phyloP scores from a whole-genome alignment of 1,140 invertebrate species.

The Brachionus koreanus region DNA sequence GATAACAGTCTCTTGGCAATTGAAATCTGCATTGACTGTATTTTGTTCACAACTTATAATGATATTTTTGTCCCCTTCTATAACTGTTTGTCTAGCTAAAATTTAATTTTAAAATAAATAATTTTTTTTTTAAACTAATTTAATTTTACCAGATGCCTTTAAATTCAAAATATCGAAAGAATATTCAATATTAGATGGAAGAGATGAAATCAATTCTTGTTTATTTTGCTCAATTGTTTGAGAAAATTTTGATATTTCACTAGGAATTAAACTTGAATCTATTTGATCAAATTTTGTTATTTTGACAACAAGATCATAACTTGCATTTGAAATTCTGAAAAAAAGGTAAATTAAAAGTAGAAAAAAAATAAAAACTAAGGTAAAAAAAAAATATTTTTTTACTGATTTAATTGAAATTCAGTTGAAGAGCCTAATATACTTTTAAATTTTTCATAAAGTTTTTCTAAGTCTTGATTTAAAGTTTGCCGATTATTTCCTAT shows the following conservation, averaged over 20 bases:
- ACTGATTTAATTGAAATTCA: background rate
- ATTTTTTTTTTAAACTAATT: too few species aligned
- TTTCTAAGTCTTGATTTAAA: background rate
- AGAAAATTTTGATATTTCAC: background rate
- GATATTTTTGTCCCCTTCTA: background rate
- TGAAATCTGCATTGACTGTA: background rate
- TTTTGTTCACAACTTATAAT: background rate
- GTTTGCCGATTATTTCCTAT: background rate
- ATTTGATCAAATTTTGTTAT: background rate
- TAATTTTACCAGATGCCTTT: background rate
- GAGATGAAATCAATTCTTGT: background rate
- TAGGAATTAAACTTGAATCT: background rate
- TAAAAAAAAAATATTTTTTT: background rate
- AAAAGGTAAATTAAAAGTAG: too few species aligned
- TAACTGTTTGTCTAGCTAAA: background rate
- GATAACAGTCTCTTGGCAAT: background rate
- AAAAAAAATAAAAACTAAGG: background rate
- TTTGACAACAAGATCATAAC: background rate
- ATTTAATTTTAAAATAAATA: too few species aligned
- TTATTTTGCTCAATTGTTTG: background rate
- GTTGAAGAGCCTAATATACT: background rate
- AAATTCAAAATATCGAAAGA: background rate
- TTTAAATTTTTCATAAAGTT: background rate
- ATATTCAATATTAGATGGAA: background rate
- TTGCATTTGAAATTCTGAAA: background rate